Evolutionary conservation across 1,140 invertebrate species (phyloP).

Genomic region (Drosophila subobscura): DNA sequence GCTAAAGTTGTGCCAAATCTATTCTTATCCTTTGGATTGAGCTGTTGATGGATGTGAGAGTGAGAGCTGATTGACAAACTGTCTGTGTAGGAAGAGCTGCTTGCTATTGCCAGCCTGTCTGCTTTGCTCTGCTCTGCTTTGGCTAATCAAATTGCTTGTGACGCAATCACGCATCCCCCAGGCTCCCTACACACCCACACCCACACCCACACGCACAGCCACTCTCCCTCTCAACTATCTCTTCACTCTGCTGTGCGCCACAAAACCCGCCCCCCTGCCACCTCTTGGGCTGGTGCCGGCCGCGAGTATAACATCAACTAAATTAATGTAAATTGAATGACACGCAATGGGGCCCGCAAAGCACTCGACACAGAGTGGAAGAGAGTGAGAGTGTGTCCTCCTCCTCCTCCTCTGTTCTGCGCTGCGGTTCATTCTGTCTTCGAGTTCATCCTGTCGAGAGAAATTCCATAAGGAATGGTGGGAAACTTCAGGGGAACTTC

Average conservation of each 20-base stretch:
- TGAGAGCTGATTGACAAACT: too few relatives aligned
- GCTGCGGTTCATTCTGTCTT: background rate
- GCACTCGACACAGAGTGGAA: constrained; percentile 18
- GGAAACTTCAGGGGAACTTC: background rate
- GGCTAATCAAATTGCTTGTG: constrained; percentile 71
- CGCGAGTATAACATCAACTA: constrained; percentile 66
- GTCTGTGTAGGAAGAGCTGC: too few relatives aligned
- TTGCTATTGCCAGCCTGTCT: background rate
- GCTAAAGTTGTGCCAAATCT: too few relatives aligned
- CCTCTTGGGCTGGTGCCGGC: constrained; percentile 19
- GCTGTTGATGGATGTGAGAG: too few relatives aligned
- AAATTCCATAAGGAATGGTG: constrained; percentile 8
- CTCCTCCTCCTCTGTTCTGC: background rate
- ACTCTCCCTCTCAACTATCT: too few relatives aligned
- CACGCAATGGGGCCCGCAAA: constrained; percentile 69
- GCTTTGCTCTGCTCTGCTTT: constrained; percentile 1
- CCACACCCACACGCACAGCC: background rate
- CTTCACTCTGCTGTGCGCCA: too few relatives aligned
- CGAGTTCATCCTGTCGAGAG: constrained; percentile 22
- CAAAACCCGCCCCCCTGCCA: background rate
- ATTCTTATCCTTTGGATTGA: too few relatives aligned
- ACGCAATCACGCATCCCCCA: constrained; percentile 32
- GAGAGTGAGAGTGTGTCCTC: background rate
- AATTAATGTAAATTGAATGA: constrained; percentile 79
- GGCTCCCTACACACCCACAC: background rate